Conservation (phyloP, 2,797 vertebrate species). For the Megaceryle alcyon region DNA sequence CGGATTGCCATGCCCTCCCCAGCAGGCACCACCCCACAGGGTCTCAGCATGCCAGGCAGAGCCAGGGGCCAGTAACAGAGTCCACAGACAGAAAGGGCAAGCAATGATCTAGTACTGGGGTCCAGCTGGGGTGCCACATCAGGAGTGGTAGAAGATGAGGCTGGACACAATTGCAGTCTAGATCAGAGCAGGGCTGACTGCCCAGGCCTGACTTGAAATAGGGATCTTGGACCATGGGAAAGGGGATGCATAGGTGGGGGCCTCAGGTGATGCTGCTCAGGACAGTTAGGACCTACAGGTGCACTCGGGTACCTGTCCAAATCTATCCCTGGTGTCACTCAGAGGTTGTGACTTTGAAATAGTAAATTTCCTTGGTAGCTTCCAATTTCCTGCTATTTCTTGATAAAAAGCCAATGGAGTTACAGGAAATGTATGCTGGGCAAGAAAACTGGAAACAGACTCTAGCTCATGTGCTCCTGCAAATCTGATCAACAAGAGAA, state of each 20-base stretch:
- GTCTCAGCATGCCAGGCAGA: background rate
- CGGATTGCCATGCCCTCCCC: accelerated
- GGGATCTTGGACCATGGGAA: background rate
- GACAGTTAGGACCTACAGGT: background rate
- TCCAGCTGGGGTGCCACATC: background rate
- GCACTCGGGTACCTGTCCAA: background rate
- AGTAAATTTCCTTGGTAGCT: background rate
- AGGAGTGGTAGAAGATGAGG: background rate
- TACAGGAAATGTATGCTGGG: background rate
- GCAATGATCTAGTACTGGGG: background rate
- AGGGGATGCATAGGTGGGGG: background rate
- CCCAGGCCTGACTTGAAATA: background rate
- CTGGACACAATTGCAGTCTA: accelerated
- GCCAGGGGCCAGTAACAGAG: background rate
- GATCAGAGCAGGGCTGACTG: background rate
- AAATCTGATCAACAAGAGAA: background rate
- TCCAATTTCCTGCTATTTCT: background rate
- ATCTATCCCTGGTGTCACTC: background rate
- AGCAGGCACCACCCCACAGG: accelerated
- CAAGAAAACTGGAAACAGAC: background rate
- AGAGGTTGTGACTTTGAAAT: background rate
- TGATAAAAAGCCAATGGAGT: background rate
- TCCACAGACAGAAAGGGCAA: background rate
- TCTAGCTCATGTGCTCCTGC: background rate
- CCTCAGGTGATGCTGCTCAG: background rate